Conservation (phyloP, 2,113 vertebrate species). For the Empidonax alnorum region DNA sequence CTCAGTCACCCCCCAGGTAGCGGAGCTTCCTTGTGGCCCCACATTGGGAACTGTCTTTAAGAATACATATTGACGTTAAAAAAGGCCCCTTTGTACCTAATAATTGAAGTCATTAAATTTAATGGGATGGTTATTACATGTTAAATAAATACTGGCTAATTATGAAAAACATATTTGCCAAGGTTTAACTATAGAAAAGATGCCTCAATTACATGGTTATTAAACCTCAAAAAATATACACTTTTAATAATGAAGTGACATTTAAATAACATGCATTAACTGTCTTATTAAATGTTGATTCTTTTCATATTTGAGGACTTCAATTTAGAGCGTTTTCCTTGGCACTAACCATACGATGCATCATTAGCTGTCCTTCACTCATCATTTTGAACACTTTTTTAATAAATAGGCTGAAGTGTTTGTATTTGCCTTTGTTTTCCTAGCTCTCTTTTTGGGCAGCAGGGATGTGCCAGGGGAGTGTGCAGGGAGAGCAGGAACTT, state of each 20-base stretch:
- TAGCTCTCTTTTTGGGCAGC: neutral
- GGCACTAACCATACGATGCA: constrained; percentile 26
- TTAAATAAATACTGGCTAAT: constrained; percentile 81
- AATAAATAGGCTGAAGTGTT: neutral
- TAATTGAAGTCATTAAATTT: constrained; percentile 78
- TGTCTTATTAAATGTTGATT: constrained; percentile 71
- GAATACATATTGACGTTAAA: constrained; percentile 45
- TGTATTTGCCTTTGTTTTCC: constrained; percentile 4
- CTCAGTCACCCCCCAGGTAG: neutral
- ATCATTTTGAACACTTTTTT: constrained; percentile 49
- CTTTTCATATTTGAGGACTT: constrained; percentile 63
- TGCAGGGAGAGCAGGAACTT: neutral
- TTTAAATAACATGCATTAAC: constrained; percentile 55
- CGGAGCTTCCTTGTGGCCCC: neutral
- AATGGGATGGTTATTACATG: constrained; percentile 74
- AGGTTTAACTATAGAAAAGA: constrained; percentile 75
- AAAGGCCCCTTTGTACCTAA: constrained; percentile 56
- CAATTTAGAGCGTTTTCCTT: constrained; percentile 43
- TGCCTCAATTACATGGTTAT: constrained; percentile 77
- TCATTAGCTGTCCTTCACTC: constrained; percentile 70
- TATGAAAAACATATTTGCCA: constrained; percentile 77
- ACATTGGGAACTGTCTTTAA: fast-evolving
- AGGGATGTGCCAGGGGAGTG: neutral
- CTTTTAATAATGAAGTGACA: constrained; percentile 66
- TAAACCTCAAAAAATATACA: constrained; percentile 75